A percentile compares a stretch with the other conserved stretches of the same genome.
Conservation (phyloP, 2,113 vertebrate species). For the Mellivora capensis region DNA sequence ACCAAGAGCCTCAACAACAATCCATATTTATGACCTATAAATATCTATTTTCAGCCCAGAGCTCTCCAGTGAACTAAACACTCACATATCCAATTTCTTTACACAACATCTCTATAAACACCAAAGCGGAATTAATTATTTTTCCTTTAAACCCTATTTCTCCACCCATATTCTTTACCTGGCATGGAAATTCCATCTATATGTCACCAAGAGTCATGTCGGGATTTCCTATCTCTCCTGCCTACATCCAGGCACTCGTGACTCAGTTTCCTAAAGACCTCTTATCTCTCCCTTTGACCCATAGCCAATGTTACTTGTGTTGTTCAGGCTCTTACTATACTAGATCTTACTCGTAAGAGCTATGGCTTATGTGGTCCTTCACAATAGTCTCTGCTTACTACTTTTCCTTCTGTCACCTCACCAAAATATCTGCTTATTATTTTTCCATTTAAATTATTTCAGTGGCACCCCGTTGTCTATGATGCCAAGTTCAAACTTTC, state of each 20-base stretch:
- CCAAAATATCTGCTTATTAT: neutral
- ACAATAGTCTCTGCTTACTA: neutral
- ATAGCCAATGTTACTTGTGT: too few species aligned
- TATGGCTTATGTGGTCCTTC: neutral
- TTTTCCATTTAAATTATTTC: neutral
- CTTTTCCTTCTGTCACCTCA: neutral
- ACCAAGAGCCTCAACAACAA: neutral
- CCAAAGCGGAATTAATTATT: neutral
- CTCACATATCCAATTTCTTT: neutral
- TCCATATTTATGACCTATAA: neutral
- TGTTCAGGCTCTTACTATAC: neutral
- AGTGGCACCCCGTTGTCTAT: fast-evolving
- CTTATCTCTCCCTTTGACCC: neutral
- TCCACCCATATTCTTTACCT: neutral
- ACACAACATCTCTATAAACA: neutral
- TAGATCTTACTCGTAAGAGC: too few species aligned
- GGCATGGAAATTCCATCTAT: neutral
- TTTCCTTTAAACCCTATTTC: neutral
- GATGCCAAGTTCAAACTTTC: neutral
- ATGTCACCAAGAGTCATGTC: fast-evolving
- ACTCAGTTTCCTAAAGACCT: neutral
- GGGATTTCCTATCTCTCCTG: fast-evolving
- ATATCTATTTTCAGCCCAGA: neutral
- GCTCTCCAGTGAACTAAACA: neutral
- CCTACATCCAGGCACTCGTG: fast-evolving